These are phyloP conservation scores for Ypsolopha sequella DNA, from an alignment of 2,888 invertebrate species.

Conservation along the genomic window DNA sequence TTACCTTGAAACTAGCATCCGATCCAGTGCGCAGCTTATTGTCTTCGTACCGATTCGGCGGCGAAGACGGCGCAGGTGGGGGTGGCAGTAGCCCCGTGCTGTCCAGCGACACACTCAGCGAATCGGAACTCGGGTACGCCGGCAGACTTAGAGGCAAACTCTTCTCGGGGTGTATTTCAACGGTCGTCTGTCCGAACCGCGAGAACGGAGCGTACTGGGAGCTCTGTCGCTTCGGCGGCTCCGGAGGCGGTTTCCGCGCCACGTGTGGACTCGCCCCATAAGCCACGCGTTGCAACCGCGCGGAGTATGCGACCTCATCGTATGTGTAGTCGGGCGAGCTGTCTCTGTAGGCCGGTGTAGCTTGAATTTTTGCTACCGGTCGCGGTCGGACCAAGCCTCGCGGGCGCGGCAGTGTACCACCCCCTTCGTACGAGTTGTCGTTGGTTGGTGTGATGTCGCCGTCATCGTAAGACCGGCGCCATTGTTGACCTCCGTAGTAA, in stretches of 20 bases:
- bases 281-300: slow-evolving; percentile 62
- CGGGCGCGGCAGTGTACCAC: slow-evolving; percentile 89
- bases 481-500: slow-evolving; percentile 71
- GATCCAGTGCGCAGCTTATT: slow-evolving; percentile 76
- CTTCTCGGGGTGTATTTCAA: slow-evolving; percentile 70
- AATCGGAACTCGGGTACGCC: slow-evolving; percentile 75
- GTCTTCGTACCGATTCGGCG: slow-evolving; percentile 63
- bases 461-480: slow-evolving; percentile 88
- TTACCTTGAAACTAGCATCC: slow-evolving; percentile 86
- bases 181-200: slow-evolving; percentile 70
- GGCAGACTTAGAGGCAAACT: slow-evolving; percentile 73
- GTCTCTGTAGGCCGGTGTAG: slow-evolving; percentile 62
- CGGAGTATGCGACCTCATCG: slow-evolving; percentile 61
- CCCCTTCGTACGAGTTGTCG: slow-evolving; percentile 77
- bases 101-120: slow-evolving; percentile 73
- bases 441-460: slow-evolving; percentile 91
- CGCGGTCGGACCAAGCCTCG: slow-evolving; percentile 84
- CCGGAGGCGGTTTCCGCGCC: slow-evolving; percentile 83
- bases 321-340: slow-evolving; percentile 59
- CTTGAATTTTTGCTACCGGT: slow-evolving; percentile 82
- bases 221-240: slow-evolving; percentile 83
- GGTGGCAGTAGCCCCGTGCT: slow-evolving; percentile 75
- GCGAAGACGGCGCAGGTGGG: slow-evolving; percentile 75
- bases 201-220: slow-evolving; percentile 63
- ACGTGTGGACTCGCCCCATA: slow-evolving; percentile 79